These are phyloP conservation scores for Lamprotornis superbus DNA, from an alignment of 2,113 vertebrate species.

Conservation along the genomic window DNA sequence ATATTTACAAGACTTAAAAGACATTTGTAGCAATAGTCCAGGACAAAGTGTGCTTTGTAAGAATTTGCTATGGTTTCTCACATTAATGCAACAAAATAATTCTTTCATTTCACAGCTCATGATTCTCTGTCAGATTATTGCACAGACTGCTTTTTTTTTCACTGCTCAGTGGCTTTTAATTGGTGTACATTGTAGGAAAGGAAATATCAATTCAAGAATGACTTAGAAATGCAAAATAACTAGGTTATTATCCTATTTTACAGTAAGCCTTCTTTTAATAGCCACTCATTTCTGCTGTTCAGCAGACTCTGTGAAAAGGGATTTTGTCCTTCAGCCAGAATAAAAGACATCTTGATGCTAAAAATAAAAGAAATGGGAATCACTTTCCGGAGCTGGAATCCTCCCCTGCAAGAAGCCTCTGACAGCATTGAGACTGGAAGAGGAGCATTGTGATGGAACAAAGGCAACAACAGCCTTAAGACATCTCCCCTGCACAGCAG, in stretches of 20 bases:
- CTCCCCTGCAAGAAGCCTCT: conserved; percentile 46
- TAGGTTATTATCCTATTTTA: conserved; percentile 57
- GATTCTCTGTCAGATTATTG: conserved; percentile 38
- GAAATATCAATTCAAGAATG: conserved; percentile 36
- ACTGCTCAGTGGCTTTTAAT: conserved; percentile 28
- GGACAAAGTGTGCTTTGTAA: background rate
- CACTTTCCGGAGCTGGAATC: conserved; percentile 56
- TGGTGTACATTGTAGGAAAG: background rate
- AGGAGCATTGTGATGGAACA: background rate
- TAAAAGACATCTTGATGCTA: conserved; percentile 66
- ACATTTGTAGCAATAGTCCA: background rate
- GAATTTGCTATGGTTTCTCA: background rate
- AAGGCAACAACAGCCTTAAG: conserved; percentile 37
- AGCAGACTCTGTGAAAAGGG: conserved; percentile 45
- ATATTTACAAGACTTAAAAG: background rate
- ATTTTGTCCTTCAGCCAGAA: conserved; percentile 67
- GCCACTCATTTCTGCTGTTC: conserved; percentile 59
- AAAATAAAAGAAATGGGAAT: conserved; percentile 65
- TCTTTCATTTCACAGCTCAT: conserved; percentile 4
- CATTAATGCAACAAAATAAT: conserved; percentile 19
- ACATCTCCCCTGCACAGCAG: conserved; percentile 1
- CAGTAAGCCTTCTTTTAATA: conserved; percentile 63
- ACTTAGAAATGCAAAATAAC: conserved; percentile 57
- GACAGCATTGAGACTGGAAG: conserved; percentile 19
- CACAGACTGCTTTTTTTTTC: conserved; percentile 28